These are phyloP conservation scores for Hypercompe scribonia DNA, from an alignment of 2,888 invertebrate genomes.

Conservation along the genomic window DNA sequence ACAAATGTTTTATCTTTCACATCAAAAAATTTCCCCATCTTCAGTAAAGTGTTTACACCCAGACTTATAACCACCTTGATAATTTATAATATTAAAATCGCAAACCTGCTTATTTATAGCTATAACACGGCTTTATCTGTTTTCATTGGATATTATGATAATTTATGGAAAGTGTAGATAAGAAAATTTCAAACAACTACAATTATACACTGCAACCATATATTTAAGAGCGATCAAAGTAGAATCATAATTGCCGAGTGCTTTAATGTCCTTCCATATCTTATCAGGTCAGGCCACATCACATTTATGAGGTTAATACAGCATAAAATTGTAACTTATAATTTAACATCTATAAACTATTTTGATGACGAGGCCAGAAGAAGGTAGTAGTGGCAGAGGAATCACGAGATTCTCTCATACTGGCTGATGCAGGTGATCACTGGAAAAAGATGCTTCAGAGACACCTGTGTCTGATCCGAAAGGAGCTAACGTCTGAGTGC, in stretches of 20 bases:
- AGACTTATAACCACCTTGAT: background rate
- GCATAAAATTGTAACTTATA: no score
- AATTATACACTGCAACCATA: background rate
- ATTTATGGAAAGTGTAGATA: no score
- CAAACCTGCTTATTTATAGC: constrained; percentile 3
- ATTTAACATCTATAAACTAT: no score
- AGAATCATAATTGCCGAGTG: background rate
- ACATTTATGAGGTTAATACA: background rate
- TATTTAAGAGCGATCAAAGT: background rate
- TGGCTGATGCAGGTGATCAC: no score
- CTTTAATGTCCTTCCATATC: background rate
- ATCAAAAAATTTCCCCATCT: constrained; percentile 43
- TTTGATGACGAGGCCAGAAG: no score
- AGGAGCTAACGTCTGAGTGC: no score
- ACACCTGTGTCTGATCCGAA: no score
- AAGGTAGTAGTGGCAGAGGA: no score
- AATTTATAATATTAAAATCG: background rate
- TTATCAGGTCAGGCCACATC: background rate
- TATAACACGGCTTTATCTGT: background rate
- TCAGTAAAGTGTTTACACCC: constrained; percentile 13
- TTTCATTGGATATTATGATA: background rate
- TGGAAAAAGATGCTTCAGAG: no score
- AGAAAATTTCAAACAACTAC: background rate
- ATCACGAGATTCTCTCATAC: no score
- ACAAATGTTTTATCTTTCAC: constrained; percentile 58